Evolutionary conservation across 2,888 invertebrate species (phyloP).

Genomic region (Pachydiplax longipennis): DNA sequence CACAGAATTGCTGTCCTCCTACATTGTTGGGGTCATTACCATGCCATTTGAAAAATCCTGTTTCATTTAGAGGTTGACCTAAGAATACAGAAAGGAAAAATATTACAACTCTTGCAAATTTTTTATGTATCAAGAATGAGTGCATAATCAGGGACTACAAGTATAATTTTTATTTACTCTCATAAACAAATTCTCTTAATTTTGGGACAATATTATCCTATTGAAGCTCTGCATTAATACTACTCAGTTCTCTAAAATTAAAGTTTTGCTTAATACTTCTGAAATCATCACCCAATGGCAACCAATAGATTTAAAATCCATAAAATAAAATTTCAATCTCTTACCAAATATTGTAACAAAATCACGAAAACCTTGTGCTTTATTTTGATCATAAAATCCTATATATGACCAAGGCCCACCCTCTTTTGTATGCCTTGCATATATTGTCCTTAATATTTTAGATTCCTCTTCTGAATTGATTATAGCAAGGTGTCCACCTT

Average conservation of each 20-base stretch:
- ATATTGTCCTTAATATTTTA: not conserved
- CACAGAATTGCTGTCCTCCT: not conserved
- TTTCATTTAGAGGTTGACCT: slow-evolving; percentile 1
- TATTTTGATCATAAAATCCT: slow-evolving; percentile 2
- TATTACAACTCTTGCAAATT: too few relatives aligned
- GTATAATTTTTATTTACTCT: not conserved
- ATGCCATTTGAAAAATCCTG: not conserved
- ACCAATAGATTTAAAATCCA: not conserved
- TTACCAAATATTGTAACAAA: slow-evolving; percentile 18
- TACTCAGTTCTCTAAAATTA: not conserved
- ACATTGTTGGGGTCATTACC: not conserved
- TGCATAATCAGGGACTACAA: not conserved
- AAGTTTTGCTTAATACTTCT: not conserved
- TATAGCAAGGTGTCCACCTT: slow-evolving; percentile 10
- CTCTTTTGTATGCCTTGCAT: not conserved
- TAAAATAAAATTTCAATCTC: not conserved
- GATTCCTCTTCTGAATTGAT: not conserved
- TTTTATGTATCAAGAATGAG: too few relatives aligned
- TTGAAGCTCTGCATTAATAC: too few relatives aligned
- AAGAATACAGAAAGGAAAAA: not conserved
- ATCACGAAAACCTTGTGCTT: not conserved
- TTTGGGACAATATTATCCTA: too few relatives aligned
- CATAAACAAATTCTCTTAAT: not conserved
- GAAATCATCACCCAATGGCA: not conserved
- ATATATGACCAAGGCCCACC: slow-evolving; percentile 3